Evolutionary conservation across 2,113 vertebrate species (phyloP), one percentile per base, ranked within the genome.

Genomic region (Festucalex cinctus): DNA sequence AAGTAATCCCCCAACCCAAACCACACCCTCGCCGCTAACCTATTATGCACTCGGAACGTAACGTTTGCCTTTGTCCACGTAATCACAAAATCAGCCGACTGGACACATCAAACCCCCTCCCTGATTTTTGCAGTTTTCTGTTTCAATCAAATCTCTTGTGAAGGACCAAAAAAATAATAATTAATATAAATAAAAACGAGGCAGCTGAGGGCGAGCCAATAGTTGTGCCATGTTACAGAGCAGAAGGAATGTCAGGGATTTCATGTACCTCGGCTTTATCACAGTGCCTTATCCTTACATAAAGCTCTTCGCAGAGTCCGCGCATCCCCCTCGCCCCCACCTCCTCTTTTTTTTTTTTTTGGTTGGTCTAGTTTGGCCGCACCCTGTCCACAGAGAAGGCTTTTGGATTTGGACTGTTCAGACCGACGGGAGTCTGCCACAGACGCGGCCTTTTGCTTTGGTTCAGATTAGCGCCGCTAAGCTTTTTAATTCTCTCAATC

Each of bases 231-330:
- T 88, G 89, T 92, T 69, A 78, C 83, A 83, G 88, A 87, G 86
- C 88, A 88, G 86, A 92, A 88, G 79, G 88, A 92, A 91, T 90
- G 91, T 93, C 91, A 92, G 91, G 91, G 91, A 93, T 92, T 89
- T 86, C 81, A 83, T 91, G 90, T 92, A 93, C 92, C 91, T 93
- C 92, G 88, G 91, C 91, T 92, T 92, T 90, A 91, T 91, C 88
- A 82, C 91, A 93, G 92, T 93, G 92, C 92, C 92, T 93, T 93
- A 93, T 90, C 88, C 84, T 83, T 82, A 84, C 88, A 90, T 86
- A 87, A 87, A 90, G 88, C 88, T 89, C 88, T 86, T 79, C 78
- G 73, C 79, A 74, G 82, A 70, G 85, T 87, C 83, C 74, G 70
- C 79, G 68, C 75, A 28, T 64, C 76, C 78, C 1, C 9, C 1